Evolutionary conservation across 2,113 vertebrate species (phyloP).

Genomic region (Pomatorhinus ruficollis): DNA sequence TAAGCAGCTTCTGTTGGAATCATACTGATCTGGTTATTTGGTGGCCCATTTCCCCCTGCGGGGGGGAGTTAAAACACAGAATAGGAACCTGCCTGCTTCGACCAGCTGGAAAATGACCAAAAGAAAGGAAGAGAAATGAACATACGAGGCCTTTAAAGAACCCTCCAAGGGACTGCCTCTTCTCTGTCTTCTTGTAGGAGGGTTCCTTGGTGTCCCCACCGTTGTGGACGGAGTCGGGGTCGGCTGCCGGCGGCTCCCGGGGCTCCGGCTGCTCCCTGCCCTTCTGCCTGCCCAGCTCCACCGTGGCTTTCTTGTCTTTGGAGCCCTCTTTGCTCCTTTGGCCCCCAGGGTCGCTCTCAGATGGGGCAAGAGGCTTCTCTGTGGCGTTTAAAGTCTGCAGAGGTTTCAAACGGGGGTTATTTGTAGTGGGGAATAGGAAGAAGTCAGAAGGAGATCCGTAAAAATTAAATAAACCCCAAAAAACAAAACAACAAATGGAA

Average conservation of each 20-base stretch:
- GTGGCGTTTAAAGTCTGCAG: slow-evolving; percentile 66
- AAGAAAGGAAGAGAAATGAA: neutral
- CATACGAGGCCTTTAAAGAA: slow-evolving; percentile 92
- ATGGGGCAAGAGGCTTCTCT: slow-evolving; percentile 53
- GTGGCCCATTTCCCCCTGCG: too few relatives aligned
- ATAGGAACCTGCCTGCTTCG: neutral
- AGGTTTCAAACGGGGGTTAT: slow-evolving; percentile 31
- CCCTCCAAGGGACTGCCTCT: slow-evolving; percentile 88
- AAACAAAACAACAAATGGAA: neutral
- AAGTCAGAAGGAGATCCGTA: neutral
- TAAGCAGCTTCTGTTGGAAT: too few relatives aligned
- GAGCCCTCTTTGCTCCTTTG: slow-evolving; percentile 77
- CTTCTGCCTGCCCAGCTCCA: slow-evolving; percentile 54
- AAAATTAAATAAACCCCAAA: neutral
- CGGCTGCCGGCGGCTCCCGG: neutral
- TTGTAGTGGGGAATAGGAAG: neutral
- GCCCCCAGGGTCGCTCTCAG: slow-evolving; percentile 60
- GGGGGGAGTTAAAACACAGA: too few relatives aligned
- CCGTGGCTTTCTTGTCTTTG: slow-evolving; percentile 57
- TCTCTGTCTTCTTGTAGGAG: slow-evolving; percentile 81
- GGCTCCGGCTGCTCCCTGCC: slow-evolving; percentile 47
- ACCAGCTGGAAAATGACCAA: neutral
- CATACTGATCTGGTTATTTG: too few relatives aligned
- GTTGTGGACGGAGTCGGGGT: slow-evolving; percentile 59
- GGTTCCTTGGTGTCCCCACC: slow-evolving; percentile 69